phyloP scores from a whole-genome alignment of 2,113 vertebrate species.

The Dissostichus mawsoni region DNA sequence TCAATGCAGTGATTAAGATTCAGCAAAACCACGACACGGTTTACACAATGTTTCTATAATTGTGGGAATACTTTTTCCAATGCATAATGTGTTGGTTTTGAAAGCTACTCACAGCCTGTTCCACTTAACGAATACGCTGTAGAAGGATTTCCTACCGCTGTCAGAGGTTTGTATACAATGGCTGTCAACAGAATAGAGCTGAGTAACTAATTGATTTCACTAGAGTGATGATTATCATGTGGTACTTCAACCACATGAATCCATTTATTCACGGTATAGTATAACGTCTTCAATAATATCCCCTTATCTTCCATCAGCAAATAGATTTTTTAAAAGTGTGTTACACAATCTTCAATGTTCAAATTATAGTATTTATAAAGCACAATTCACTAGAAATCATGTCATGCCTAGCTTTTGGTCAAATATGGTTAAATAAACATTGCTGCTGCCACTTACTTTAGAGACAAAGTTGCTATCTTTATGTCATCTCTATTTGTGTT shows the following conservation, averaged over 20 bases:
- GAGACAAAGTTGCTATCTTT: not conserved
- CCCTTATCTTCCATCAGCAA: not conserved
- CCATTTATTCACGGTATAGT: not conserved
- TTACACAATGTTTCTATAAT: constrained; percentile 12
- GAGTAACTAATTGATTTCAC: not conserved
- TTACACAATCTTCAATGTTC: not conserved
- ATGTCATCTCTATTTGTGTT: not conserved
- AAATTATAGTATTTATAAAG: not conserved
- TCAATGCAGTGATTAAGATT: constrained; percentile 29
- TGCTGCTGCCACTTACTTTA: not conserved
- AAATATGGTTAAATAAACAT: not conserved
- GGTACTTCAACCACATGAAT: not conserved
- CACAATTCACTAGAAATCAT: not conserved
- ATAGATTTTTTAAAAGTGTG: not conserved
- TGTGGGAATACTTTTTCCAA: constrained; percentile 11
- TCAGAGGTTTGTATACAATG: not conserved
- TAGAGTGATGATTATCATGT: not conserved
- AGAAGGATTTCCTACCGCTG: not conserved
- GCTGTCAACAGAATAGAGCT: not conserved
- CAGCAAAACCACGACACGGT: not conserved
- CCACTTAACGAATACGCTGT: not conserved
- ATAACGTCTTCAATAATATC: too few relatives aligned
- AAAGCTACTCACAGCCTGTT: not conserved
- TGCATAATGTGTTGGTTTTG: not conserved
- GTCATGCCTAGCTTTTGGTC: not conserved